These are phyloP conservation scores for Corythucha ciliata DNA, from an alignment of 2,888 invertebrate genomes.

Conservation along the genomic window DNA sequence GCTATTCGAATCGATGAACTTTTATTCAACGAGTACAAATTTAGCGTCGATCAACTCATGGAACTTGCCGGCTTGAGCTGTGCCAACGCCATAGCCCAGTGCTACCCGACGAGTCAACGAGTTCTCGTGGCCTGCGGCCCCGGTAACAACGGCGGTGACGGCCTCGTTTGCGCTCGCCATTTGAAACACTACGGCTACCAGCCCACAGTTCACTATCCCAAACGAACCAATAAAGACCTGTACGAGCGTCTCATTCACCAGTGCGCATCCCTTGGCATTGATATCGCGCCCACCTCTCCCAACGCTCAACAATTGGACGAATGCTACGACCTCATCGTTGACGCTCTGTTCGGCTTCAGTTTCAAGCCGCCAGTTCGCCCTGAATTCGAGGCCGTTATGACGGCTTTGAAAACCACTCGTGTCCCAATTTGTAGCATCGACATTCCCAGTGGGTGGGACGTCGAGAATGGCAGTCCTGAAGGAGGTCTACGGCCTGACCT, in stretches of 20 bases:
- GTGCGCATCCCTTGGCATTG: constrained; percentile 67
- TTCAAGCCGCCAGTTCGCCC: constrained; percentile 85
- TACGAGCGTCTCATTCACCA: constrained; percentile 77
- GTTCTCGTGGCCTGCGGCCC: constrained; percentile 71
- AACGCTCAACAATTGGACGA: constrained; percentile 42
- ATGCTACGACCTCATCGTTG: constrained; percentile 68
- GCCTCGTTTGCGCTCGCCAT: constrained; percentile 92
- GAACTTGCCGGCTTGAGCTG: constrained; percentile 95
- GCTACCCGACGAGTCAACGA: constrained; percentile 47
- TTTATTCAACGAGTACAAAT: constrained; percentile 85
- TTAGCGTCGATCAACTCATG: constrained; percentile 95
- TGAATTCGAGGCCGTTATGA: constrained; percentile 59
- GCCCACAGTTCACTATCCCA: constrained; percentile 75
- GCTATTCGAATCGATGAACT: constrained; percentile 82
- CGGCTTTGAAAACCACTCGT: constrained; percentile 51
- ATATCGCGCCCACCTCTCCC: constrained; percentile 52
- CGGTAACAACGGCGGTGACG: constrained; percentile 98
- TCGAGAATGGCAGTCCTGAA: constrained; percentile 64
- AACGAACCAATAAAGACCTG: constrained; percentile 67
- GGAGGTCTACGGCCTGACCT: constrained; percentile 66
- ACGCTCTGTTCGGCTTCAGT: constrained; percentile 96
- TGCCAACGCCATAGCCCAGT: constrained; percentile 73
- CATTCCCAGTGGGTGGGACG: constrained; percentile 98
- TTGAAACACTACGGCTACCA: constrained; percentile 80
- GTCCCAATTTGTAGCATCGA: constrained; percentile 77